phyloP scores from a whole-genome alignment of 2,113 vertebrate species.

The Romanogobio albipinnatus region DNA sequence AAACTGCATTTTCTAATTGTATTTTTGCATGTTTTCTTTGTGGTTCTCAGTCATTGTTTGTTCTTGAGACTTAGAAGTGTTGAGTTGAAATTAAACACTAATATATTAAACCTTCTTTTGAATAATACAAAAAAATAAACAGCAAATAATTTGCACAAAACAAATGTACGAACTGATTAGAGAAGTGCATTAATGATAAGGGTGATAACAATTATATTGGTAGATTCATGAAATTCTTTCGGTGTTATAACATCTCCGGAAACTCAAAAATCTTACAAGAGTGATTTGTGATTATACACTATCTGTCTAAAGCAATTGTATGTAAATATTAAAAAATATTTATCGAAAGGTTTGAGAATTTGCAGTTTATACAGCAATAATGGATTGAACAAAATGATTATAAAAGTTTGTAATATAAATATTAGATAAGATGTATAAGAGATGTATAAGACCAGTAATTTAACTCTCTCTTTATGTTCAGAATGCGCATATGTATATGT shows the following conservation, averaged over 20 bases:
- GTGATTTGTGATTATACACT: neutral
- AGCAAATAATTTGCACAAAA: neutral
- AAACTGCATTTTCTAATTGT: too few relatives aligned
- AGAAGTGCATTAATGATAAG: neutral
- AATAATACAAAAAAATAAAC: neutral
- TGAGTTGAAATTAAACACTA: neutral
- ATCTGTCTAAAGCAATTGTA: neutral
- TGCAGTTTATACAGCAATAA: neutral
- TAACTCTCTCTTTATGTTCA: slow-evolving; percentile 45
- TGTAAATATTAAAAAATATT: neutral
- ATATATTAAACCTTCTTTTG: neutral
- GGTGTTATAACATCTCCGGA: neutral
- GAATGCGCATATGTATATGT: fast-evolving
- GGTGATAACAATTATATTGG: neutral
- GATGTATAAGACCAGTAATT: slow-evolving; percentile 4
- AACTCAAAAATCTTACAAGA: neutral
- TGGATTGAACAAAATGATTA: neutral
- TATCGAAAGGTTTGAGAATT: neutral
- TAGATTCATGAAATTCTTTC: neutral
- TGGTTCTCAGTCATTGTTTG: neutral
- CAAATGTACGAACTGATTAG: neutral
- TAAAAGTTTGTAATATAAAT: neutral
- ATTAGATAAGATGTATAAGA: neutral
- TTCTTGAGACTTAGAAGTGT: neutral
- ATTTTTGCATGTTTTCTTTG: neutral